phyloP scores from a whole-genome alignment of 2,888 invertebrate species.

The Sarcophaga caerulescens region DNA sequence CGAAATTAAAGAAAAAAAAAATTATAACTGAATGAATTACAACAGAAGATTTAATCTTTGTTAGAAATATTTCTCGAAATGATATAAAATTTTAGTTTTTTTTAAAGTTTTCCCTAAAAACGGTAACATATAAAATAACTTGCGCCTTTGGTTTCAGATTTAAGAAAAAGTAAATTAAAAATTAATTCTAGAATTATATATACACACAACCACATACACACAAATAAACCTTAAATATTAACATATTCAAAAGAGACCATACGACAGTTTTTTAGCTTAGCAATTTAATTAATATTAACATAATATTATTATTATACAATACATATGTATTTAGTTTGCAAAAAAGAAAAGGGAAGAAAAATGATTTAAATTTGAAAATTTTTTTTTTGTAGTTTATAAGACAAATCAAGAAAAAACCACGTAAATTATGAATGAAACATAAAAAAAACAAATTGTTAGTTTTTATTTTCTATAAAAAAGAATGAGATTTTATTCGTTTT shows the following conservation, averaged over 20 bases:
- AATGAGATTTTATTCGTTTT: not conserved
- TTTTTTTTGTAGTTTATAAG: slow-evolving; percentile 39
- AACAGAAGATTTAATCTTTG: slow-evolving; percentile 64
- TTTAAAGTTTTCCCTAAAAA: not conserved
- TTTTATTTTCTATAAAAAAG: slow-evolving; percentile 39
- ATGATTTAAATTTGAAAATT: slow-evolving; percentile 40
- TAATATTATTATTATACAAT: slow-evolving; percentile 1
- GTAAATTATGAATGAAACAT: slow-evolving; percentile 17
- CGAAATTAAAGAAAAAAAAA: slow-evolving; percentile 31
- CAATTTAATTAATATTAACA: slow-evolving; percentile 30
- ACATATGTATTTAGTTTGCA: slow-evolving; percentile 28
- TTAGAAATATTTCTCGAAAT: slow-evolving; percentile 39
- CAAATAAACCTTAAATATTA: not conserved
- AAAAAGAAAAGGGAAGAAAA: not conserved
- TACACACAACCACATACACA: not conserved
- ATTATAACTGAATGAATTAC: slow-evolving; percentile 41
- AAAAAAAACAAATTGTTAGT: not conserved
- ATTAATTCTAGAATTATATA: not conserved
- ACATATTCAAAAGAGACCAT: slow-evolving; percentile 48
- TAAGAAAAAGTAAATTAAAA: slow-evolving; percentile 7
- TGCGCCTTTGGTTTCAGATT: slow-evolving; percentile 44
- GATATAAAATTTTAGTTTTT: slow-evolving; percentile 3
- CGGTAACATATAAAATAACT: slow-evolving; percentile 19
- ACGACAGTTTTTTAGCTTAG: slow-evolving; percentile 36
- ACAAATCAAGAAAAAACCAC: not conserved